Evolutionary conservation across 2,113 vertebrate genomes (phyloP), one percentile per base, ranked within the genome.

Genomic region (Tor tambroides): DNA sequence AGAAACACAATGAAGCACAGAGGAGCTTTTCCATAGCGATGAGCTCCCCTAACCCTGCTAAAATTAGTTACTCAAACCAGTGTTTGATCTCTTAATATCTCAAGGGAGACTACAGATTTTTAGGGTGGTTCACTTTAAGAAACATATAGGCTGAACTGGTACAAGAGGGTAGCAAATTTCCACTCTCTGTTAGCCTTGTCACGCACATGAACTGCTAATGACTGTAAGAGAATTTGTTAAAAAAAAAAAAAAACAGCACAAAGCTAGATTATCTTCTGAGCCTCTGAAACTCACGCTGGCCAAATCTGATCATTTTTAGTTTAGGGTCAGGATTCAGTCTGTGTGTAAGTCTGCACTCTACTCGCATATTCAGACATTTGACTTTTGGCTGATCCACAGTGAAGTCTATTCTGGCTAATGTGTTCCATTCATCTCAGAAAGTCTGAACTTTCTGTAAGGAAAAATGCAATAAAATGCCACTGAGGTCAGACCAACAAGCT

Each of bases 21-120:
- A 87, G 74, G 69, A 80, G 76, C 46, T 87, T 89, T 87, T 89
- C 82, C 76, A 81, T 83, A 65, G 38, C 4, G 6, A 89, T 76
- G 43, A 87, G 81, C 54, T 85, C 56, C 19, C 9, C 9, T 30
- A 49, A 56, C 11, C 51, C 51, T 54, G 46, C 46, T 14, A 49
- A 56, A 6, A 26, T 38, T 51, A n/a, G 41, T 76, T 28, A 61
- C 54, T 80, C 72, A 35, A 67, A 59, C 77, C 56, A 11, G 65
- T 63, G 35, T 41, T 51, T 74, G n/a, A 81, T 88, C 23, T 61
- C n/a, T 63, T 35, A 56, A 26, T 65, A 12, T 65, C 67, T 72
- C 8, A 32, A 51, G 54, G 21, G 54, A 72, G n/a, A 28, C 8
- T 35, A 49, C n/a, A 1, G 26, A 79, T 71, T 32, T 79, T 43